A percentile compares a stretch with the other conserved stretches of the same genome.
Conservation (phyloP, 1,140 invertebrate genomes). For the Babylonia areolata region DNA sequence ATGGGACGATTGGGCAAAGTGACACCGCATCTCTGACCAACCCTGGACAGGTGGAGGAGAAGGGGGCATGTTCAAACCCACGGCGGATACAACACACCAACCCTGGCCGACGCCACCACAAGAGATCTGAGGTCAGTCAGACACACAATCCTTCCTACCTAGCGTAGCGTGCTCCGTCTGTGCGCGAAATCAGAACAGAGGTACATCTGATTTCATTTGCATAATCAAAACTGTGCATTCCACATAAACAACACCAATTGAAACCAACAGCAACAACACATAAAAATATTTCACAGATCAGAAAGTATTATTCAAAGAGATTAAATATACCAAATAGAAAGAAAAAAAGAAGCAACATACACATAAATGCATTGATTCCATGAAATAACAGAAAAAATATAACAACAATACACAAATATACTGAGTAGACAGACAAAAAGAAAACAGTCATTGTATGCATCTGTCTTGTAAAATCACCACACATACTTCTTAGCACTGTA, state of each 20-base stretch:
- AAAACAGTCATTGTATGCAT: too few relatives aligned
- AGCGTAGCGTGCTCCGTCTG: background rate
- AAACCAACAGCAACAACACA: background rate
- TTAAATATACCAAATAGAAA: background rate
- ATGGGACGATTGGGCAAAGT: too few relatives aligned
- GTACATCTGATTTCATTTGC: background rate
- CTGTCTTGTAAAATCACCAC: too few relatives aligned
- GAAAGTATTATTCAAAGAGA: background rate
- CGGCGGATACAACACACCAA: background rate
- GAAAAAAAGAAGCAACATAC: too few relatives aligned
- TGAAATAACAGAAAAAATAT: too few relatives aligned
- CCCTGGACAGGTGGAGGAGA: too few relatives aligned
- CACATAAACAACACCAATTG: background rate
- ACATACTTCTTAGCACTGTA: too few relatives aligned
- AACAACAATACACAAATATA: too few relatives aligned
- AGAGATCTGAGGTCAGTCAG: background rate
- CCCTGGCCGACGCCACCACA: background rate
- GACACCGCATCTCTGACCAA: too few relatives aligned
- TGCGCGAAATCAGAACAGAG: background rate
- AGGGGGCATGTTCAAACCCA: too few relatives aligned
- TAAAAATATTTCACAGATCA: background rate
- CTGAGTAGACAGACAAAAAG: too few relatives aligned
- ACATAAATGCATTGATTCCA: too few relatives aligned
- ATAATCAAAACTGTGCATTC: slow-evolving; percentile 4
- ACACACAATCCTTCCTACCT: background rate